These are phyloP conservation scores for Wiebesia pumilae DNA, from an alignment of 1,140 invertebrate genomes.

Conservation along the genomic window DNA sequence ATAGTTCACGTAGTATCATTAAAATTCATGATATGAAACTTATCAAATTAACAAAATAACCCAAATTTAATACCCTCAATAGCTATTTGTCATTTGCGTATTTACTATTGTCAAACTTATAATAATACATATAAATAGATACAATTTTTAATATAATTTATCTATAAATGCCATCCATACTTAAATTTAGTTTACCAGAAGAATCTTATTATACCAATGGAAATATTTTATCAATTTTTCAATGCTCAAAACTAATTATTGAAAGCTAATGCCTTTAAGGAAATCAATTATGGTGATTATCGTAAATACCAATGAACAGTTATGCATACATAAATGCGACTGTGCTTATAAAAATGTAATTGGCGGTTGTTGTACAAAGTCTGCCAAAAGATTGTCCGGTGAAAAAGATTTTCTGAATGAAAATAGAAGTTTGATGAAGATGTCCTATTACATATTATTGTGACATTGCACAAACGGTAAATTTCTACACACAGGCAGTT, in stretches of 20 bases:
- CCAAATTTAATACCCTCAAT: too few relatives aligned
- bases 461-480: conserved; percentile 7
- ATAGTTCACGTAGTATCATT: background rate
- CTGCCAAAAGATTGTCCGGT: conserved; percentile 5
- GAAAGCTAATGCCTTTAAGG: too few relatives aligned
- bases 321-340: background rate
- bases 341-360: conserved; percentile 34
- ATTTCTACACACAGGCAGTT: background rate
- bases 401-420: conserved; percentile 36
- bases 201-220: too few relatives aligned
- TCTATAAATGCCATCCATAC: too few relatives aligned
- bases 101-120: too few relatives aligned
- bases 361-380: background rate
- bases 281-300: background rate
- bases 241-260: too few relatives aligned
- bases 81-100: too few relatives aligned
- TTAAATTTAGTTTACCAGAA: too few relatives aligned
- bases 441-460: background rate
- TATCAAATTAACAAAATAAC: background rate
- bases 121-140: too few relatives aligned
- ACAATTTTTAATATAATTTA: too few relatives aligned
- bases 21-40: background rate
- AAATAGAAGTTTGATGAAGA: conserved; percentile 41
- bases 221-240: too few relatives aligned
- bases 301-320: background rate